Base-by-base conservation (phyloP, 2,797 vertebrate genomes). In the Phrynocephalus vlangalii region DNA sequence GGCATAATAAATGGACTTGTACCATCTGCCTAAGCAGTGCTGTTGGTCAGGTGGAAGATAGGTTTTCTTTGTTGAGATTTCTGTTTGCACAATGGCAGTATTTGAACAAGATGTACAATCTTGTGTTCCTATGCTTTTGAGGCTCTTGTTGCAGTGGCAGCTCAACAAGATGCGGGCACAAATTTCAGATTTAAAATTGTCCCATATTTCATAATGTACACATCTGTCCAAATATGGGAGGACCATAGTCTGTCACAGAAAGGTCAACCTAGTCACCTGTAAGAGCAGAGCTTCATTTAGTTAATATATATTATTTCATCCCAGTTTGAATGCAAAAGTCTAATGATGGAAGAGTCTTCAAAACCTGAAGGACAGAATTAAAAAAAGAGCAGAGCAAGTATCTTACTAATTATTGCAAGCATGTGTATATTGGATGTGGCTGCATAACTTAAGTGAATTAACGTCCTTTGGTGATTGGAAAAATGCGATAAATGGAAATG, bases 361-460 rank as follows among this genome's bases (percentile, higher is more conserved):
- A n/a, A n/a, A n/a, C n/a, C n/a, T n/a, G n/a, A 56, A 26, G 24
- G 88, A 50, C 26, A 79, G 16, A 87, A 90, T 75, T 76, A 91
- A 83, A 88, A 85, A 75, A 86, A 80, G 82, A n/a, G 73, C 87
- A 66, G 56, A 88, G 26, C 44, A 92, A 28, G 3, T 72, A 1
- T 85, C 33, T 85, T 92, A 94, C 93, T 95, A 95, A 95, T 91
- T 90, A 5, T 84, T 92, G 91, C 79, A 92, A 94, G 84, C 15
- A 89, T 89, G 91, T 93, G 90, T 38, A 0, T 91, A 77, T 80
- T 30, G 30, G 33, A n/a, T 9, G 80, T 90, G 38, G 89, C 63
- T 93, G 89, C 68, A 5, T 91, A 90, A 87, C 87, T 8, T 0
- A 70, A 66, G 38, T 86, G 82, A 50, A 22, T 70, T 77, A 91